Evolutionary conservation across 2,113 vertebrate species (phyloP), one percentile per base, ranked within the genome.

Genomic region (Passerina amoena): DNA sequence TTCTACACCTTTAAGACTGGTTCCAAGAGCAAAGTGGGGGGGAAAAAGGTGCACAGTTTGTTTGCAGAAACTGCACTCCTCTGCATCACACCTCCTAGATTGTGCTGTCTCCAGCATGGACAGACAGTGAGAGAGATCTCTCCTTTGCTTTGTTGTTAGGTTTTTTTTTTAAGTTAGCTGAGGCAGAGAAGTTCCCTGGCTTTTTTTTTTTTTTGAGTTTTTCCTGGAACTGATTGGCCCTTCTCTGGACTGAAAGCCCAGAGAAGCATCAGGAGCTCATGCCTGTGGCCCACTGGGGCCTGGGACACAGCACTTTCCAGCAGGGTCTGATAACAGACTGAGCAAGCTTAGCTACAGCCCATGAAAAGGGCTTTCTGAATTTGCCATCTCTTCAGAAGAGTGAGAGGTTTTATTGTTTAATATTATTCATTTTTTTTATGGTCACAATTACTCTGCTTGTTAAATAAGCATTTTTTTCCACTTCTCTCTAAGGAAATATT

Each of bases 11-110:
- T 60, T 60, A 38, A 27, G 15, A 37, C 15, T 12, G 15, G 17
- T 38, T 38, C 59, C 1, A 4, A 61, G 17, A 28, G 59, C 8
- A 6, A 61, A 61, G 25, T 12, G 7, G 24, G 7, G 35, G 24
- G 2, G 11, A 4, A 6, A 16, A 37, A 59, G 12, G 16, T 4
- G 5, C 1, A 2, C 59, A 28, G 17, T 28, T 38, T 27, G 16
- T 38, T 19, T 38, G 25, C 16, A 38, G 59, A 38, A 38, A 38
- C 35, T 28, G 35, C 35, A 60, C 25, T 28, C 7, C 16, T 7
- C 59, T 8, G 5, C 24, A 38, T 38, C 12, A 11, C 3, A 6
- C 11, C 25, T 61, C 25, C 59, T 19, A 27, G 24, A 38, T 37
- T 60, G 35, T 60, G 59, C 13, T 61, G 25, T 61, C 35, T 61